Evolutionary conservation across 2,797 vertebrate species (phyloP), one percentile per base, ranked within the genome.

Genomic region (Clarias pachynema): DNA sequence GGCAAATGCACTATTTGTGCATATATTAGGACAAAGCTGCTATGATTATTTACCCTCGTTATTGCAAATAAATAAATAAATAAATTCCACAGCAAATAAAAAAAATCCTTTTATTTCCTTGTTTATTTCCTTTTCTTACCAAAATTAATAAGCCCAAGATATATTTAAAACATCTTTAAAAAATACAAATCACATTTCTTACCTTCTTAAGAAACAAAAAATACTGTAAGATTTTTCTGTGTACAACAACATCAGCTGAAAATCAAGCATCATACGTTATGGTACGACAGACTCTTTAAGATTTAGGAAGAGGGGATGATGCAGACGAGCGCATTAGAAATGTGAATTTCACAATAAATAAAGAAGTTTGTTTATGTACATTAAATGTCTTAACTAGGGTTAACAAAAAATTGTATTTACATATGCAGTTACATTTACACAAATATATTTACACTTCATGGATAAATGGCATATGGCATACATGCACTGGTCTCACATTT

Each of bases 321-420:
- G 56, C 9, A 78, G 65, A 34, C n/a, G 59, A 72, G 15, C 2
- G 6, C 24, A 16, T 82, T 70, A 2, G 26, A 49, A 88, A 69
- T 9, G 18, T 75, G 34, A 34, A 92, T 91, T 93, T 65, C 84
- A 88, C 86, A 94, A 94, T 95, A 95, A 96, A 95, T 95, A 94
- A 83, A 94, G 88, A 79, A 83, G 90, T 93, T 94, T 93, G 91
- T 93, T 88, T 53, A 90, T 88, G 75, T 88, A 91, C 88, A 92
- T 40, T 40, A 29, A 86, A 82, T 84, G 68, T 86, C 84, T 81
- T 87, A 85, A 86, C 77, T 74, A 56, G 74, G 80, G 22, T 53
- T 72, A 79, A 91, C 68, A 26, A 86, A 83, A 79, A 86, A 82
- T 89, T 87, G 87, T 93, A 95, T 94, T 86, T 94, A 94, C 94